phyloP scores from a whole-genome alignment of 2,797 vertebrate genomes.

The Pseudomugil gertrudae region DNA sequence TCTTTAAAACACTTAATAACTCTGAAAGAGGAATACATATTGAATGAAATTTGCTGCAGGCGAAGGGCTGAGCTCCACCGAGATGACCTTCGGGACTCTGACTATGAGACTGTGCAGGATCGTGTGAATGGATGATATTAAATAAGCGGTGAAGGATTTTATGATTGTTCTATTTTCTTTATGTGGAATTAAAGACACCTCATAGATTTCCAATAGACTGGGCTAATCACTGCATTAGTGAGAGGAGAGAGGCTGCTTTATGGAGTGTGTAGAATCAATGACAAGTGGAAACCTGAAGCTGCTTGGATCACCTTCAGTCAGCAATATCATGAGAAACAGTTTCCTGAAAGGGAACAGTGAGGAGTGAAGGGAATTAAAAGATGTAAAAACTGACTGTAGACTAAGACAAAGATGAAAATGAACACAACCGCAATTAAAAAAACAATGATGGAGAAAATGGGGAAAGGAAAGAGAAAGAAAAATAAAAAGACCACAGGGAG shows the following conservation, averaged over 20 bases:
- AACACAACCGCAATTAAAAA: slow-evolving; percentile 8
- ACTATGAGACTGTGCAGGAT: slow-evolving; percentile 27
- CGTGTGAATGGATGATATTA: slow-evolving; percentile 41
- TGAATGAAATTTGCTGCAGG: slow-evolving; percentile 36
- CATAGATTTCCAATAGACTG: slow-evolving; percentile 52
- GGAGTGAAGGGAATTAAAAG: background rate
- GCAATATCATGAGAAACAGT: slow-evolving; percentile 35
- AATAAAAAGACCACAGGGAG: slow-evolving; percentile 53
- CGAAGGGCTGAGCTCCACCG: background rate
- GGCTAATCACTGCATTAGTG: slow-evolving; percentile 60
- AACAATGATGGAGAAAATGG: slow-evolving; percentile 23
- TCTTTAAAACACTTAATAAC: slow-evolving; percentile 39
- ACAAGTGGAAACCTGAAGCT: slow-evolving; percentile 52
- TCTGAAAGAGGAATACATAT: slow-evolving; percentile 39
- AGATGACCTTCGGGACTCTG: slow-evolving; percentile 52
- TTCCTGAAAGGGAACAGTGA: background rate
- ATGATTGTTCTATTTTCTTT: slow-evolving; percentile 58
- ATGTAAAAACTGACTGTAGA: slow-evolving; percentile 16
- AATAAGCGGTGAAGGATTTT: slow-evolving; percentile 44
- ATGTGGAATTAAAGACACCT: slow-evolving; percentile 56
- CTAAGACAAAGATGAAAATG: slow-evolving; percentile 38
- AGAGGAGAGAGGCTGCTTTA: slow-evolving; percentile 57
- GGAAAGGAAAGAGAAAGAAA: slow-evolving; percentile 41
- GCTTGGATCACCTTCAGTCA: slow-evolving; percentile 49
- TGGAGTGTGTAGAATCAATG: slow-evolving; percentile 67